phyloP scores from a whole-genome alignment of 2,888 invertebrate species.

The Cerceris ruficornis region DNA sequence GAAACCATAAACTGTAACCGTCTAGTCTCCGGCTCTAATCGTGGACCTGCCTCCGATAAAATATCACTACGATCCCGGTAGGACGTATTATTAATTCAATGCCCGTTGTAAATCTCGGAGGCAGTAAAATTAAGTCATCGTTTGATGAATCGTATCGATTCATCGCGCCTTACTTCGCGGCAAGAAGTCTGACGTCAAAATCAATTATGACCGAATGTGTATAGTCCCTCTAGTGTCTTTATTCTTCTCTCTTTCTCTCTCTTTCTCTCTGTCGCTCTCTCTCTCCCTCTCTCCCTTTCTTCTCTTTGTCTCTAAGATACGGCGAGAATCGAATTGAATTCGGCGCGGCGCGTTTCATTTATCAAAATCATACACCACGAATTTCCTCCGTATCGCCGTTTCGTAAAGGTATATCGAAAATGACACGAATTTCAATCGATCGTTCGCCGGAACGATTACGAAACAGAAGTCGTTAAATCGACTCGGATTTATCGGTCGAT shows the following conservation, averaged over 20 bases:
- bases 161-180: slow-evolving; percentile 38
- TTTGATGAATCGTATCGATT: slow-evolving; percentile 56
- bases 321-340: not conserved
- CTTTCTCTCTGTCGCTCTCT: not conserved
- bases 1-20: slow-evolving; percentile 51
- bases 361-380: not conserved
- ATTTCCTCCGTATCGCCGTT: not conserved
- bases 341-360: not conserved
- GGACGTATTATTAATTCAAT: slow-evolving; percentile 58
- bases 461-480: not conserved
- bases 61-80: slow-evolving; percentile 51
- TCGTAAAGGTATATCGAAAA: too few species aligned
- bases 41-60: slow-evolving; percentile 61
- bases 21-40: slow-evolving; percentile 36
- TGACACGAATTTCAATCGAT: too few species aligned
- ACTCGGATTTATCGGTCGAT: not conserved
- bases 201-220: slow-evolving; percentile 46
- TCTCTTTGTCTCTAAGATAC: too few species aligned
- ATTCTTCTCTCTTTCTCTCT: not conserved
- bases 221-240: slow-evolving; percentile 5
- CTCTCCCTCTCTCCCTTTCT: too few species aligned
- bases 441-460: too few species aligned
- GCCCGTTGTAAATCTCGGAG: slow-evolving; percentile 49
- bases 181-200: slow-evolving; percentile 32
- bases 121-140: slow-evolving; percentile 61